Percentiles rank a stretch among this genome's conserved stretches.
Evolutionary conservation across 1,140 invertebrate species (phyloP).

Genomic region (Periplaneta americana): DNA sequence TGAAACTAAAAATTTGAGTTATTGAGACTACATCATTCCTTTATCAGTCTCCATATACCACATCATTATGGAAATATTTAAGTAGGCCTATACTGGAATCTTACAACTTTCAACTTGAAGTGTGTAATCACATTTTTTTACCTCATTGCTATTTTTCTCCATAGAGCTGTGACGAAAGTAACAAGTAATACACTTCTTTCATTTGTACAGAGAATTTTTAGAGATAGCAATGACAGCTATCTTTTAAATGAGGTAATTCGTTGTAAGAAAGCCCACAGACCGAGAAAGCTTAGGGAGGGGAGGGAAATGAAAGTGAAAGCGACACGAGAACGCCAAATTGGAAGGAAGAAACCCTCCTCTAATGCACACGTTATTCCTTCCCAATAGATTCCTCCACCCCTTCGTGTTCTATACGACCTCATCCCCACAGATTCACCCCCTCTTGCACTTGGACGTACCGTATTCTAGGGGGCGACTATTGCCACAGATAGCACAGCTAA

Average conservation of each 20-base stretch:
- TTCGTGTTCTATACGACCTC: background rate
- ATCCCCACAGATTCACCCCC: background rate
- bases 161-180: too few species aligned
- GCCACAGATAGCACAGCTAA: background rate
- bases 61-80: too few species aligned
- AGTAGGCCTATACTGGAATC: too few species aligned
- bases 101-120: too few species aligned
- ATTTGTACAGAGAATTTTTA: background rate
- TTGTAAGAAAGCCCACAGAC: background rate
- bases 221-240: background rate
- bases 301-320: background rate
- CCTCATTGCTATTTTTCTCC: too few species aligned
- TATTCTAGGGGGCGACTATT: background rate
- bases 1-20: too few species aligned
- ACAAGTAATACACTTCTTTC: too few species aligned
- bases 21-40: too few species aligned
- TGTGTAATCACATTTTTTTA: too few species aligned
- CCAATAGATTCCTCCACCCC: conserved; percentile 6
- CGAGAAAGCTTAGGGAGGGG: background rate
- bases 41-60: too few species aligned
- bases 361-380: conserved; percentile 13
- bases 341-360: conserved; percentile 6
- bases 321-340: background rate
- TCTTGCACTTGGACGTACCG: background rate
- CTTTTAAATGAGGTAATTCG: background rate